A percentile compares a stretch with the other conserved stretches of the same genome.
phyloP scores from a whole-genome alignment of 2,888 invertebrate species.

The Lasioglossum leucozonium region DNA sequence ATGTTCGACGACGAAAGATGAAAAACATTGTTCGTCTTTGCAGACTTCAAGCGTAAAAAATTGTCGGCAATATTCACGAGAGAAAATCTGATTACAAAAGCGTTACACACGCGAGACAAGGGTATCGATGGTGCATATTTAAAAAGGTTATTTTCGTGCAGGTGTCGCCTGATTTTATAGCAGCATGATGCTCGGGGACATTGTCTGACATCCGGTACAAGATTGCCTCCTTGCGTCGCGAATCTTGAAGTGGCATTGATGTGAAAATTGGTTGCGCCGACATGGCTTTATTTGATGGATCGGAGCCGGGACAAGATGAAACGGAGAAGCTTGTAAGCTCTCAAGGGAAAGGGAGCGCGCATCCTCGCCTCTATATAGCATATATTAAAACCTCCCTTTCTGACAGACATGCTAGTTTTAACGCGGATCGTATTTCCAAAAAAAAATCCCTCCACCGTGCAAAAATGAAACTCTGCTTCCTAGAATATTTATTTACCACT shows the following conservation, averaged over 20 bases:
- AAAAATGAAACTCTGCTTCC: not conserved
- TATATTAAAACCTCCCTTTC: not conserved
- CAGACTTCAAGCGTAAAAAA: not conserved
- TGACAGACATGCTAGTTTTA: not conserved
- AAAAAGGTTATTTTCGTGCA: not conserved
- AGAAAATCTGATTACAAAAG: not conserved
- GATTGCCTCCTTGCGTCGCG: constrained; percentile 56
- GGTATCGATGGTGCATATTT: not conserved
- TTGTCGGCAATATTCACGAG: not conserved
- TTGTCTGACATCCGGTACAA: constrained; percentile 50
- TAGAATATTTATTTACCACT: not conserved
- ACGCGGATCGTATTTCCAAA: not conserved
- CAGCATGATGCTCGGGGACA: constrained; percentile 21
- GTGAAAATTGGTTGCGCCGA: constrained; percentile 59
- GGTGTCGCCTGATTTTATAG: constrained; percentile 10
- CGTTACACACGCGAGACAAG: not conserved
- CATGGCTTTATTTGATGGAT: constrained; percentile 56
- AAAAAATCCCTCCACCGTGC: not conserved
- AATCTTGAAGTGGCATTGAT: constrained; percentile 65
- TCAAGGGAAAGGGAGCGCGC: not conserved
- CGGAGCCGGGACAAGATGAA: constrained; percentile 39
- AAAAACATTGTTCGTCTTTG: not conserved
- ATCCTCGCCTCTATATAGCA: not conserved
- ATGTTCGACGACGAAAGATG: no score
- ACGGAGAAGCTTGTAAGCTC: constrained; percentile 23